A percentile compares a stretch with the other conserved stretches of the same genome.
These are phyloP conservation scores for Erythrolamprus reginae DNA, from an alignment of 2,113 vertebrate species.

Conservation along the genomic window DNA sequence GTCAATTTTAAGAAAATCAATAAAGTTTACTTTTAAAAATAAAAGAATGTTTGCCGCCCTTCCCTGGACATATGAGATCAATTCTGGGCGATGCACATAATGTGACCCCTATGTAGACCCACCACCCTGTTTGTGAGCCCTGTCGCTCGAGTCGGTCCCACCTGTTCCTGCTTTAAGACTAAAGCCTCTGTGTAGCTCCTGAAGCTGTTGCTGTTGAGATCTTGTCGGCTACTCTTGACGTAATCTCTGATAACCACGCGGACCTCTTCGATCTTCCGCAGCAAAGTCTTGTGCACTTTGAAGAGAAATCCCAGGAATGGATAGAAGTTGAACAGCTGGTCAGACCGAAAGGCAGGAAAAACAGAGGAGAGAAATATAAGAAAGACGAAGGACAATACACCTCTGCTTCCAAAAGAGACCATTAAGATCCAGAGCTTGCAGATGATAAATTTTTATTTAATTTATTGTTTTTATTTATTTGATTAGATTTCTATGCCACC, in stretches of 20 bases:
- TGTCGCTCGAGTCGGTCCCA: background rate
- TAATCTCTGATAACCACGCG: constrained; percentile 57
- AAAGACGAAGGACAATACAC: background rate
- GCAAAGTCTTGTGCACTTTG: constrained; percentile 65
- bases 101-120: background rate
- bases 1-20: too few relatives aligned
- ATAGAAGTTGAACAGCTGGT: constrained; percentile 71
- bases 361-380: background rate
- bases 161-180: constrained; percentile 66
- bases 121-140: background rate
- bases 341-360: background rate
- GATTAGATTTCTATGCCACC: too few relatives aligned
- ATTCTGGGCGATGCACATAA: background rate
- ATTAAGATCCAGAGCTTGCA: background rate
- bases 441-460: too few relatives aligned
- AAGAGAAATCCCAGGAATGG: constrained; percentile 69
- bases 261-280: constrained; percentile 67
- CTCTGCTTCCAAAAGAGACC: background rate
- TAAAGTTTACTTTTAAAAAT: too few relatives aligned
- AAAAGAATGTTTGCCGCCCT: too few relatives aligned
- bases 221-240: constrained; percentile 40
- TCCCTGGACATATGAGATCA: too few relatives aligned
- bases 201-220: constrained; percentile 2
- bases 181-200: constrained; percentile 67
- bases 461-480: too few relatives aligned